Evolutionary conservation across 2,888 invertebrate species (phyloP), one percentile per base, ranked within the genome.

Genomic region (Rotaria sp.): DNA sequence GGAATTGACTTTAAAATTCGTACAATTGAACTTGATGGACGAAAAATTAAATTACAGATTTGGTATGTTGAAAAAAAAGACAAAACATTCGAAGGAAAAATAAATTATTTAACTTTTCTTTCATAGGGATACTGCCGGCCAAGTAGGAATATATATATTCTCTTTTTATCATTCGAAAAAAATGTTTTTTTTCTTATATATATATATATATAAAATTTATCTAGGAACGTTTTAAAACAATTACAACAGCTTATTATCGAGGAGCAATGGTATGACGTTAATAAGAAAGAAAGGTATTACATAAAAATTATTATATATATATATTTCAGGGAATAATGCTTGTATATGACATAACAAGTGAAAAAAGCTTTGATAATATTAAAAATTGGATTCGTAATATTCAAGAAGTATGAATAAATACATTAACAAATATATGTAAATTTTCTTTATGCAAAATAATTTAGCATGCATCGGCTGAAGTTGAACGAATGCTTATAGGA

Each of bases 311-410:
- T 52, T 52, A 11, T 24, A 24, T 52, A 24, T 41, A 35, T 75
- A 2, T 45, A n/a, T n/a, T n/a, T n/a, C n/a, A 80, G 80, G 99
- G 99, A 87, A 99, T 99, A 89, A 97, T 98, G 96, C 93, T 98
- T 88, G 97, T 97, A 59, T 99, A 99, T 92, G 99, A 99, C 92
- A 97, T 99, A 89, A 98, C 98, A 89, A 97, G 97, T 92, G 97
- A 97, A 91, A 98, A 97, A 92, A 97, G 96, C 89, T 98, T 99
- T 92, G 96, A 98, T 92, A 98, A 98, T 91, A 98, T 99, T 87
- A 96, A 96, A 91, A 98, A 98, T 91, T 99, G 98, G 98, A 96
- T 99, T 89, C 93, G 97, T 90, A 98, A 98, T 92, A 98, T 98
- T 90, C 97, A 98, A 91, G 97, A 92, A 80, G 80, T 80, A 80